Evolutionary conservation across 2,888 invertebrate species (phyloP), one percentile per base, ranked within the genome.

Genomic region (Temnothorax rugatulus): DNA sequence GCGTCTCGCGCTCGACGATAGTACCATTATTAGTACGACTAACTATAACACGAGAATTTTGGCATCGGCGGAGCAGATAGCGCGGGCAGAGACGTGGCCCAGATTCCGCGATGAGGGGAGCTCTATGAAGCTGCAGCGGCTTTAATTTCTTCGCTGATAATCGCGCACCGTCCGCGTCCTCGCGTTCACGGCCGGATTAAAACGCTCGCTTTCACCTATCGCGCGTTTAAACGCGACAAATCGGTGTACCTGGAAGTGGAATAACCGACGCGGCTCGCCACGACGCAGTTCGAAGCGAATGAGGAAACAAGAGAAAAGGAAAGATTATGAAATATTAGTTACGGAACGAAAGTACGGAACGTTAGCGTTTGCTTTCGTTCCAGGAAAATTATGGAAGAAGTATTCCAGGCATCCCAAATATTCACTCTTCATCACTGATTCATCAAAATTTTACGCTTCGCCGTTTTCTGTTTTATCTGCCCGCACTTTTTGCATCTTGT

Each of bases 21-120:
- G 66, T 68, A 68, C 66, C 68, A 57, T 68, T 77, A 77, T 77
- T 68, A 77, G 77, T 77, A 29, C 41, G 54, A 77, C 77, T 77
- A 77, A 77, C 77, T 77, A 77, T 71, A 81, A 71, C 79, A 57
- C 21, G 47, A 57, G 57, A 69, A 79, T 69, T 79, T 34, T 81
- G 79, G 79, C 79, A 79, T 79, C 79, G 79, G 79, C 47, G 59
- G 47, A 21, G 57, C 8, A 57, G 68, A 79, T 69, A 79, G 79
- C 57, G 44, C 44, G 57, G 52, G 18, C 66, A 57, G 68, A 79
- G n/a, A 41, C 44, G 44, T 59, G 79, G 59, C 79, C 79, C 59
- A 61, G 79, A 81, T 81, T 81, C 13, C 71, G 59, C 34, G 18
- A 13, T 8, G 41, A 38, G 57, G 21, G 13, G 57, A 44, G 54